Percentiles rank a stretch among this genome's conserved stretches.
These are phyloP conservation scores for Discoglossus pictus DNA, from an alignment of 2,797 vertebrate genomes.

Conservation along the genomic window DNA sequence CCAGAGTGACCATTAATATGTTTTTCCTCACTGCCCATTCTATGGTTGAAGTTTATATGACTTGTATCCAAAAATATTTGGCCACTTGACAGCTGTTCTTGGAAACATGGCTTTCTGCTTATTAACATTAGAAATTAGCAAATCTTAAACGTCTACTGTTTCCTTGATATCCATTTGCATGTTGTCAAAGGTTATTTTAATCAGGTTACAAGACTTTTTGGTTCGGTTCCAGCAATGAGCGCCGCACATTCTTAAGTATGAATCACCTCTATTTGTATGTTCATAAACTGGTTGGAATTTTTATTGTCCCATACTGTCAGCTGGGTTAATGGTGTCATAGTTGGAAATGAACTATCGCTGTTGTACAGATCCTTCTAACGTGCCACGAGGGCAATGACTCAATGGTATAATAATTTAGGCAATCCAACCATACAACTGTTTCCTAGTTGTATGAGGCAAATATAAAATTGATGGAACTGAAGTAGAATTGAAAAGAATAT, in stretches of 20 bases:
- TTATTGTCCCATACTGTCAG: conserved; percentile 33
- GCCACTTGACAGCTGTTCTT: background rate
- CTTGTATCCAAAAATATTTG: background rate
- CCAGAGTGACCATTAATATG: conserved; percentile 8
- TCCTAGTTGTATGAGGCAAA: background rate
- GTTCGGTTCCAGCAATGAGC: background rate
- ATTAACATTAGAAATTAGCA: too few relatives aligned
- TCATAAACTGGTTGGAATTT: conserved; percentile 37
- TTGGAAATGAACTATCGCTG: conserved; percentile 1
- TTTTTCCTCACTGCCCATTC: background rate
- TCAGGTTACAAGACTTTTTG: too few relatives aligned
- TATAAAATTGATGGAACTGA: background rate
- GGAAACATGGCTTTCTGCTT: background rate
- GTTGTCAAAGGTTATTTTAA: background rate
- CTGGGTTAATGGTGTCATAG: conserved; percentile 13
- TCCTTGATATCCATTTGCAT: too few relatives aligned
- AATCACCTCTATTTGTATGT: conserved; percentile 38
- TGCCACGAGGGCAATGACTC: conserved; percentile 15
- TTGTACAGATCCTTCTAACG: background rate
- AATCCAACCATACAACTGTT: conserved; percentile 1
- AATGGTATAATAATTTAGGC: background rate
- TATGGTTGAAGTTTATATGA: background rate
- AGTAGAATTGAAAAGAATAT: background rate
- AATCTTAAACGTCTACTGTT: too few relatives aligned
- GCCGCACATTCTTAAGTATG: conserved; percentile 13